Base-by-base conservation (phyloP, 2,888 invertebrate species). In the Seira ritae region DNA sequence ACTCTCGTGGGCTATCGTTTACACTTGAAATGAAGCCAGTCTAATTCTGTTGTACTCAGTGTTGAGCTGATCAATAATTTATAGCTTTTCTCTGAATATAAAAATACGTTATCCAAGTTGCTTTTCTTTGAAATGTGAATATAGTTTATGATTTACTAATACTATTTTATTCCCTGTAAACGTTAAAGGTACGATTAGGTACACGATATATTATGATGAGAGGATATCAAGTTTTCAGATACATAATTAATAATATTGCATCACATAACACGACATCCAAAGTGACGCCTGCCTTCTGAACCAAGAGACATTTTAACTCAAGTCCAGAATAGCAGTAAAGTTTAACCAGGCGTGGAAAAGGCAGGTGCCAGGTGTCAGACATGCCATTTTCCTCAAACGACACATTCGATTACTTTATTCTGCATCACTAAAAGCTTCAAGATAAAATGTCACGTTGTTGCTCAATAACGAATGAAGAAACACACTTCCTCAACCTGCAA, bases 181-280 rank as follows among this genome's bases (percentile, higher is more conserved):
- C 12, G 55, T 55, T 55, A 55, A 17, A 55, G 55, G 55, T 55
- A 55, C 55, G 17, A n/a, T 55, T 55, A 55, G 55, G 55, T 55
- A 55, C 55, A 55, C 55, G 55, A 55, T 8, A 55, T 12, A 12
- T n/a, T n/a, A 55, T 55, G 55, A 55, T 17, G 55, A 55, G 15
- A 55, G 15, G 55, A 55, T n/a, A 55, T 55, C 17, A 55, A 55
- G 3, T 12, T 55, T 55, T 55, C 55, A 55, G 17, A 55, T 55
- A 12, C 55, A 55, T n/a, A 3, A 17, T 55, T 55, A 55, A 8
- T 8, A 31, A 8, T 8, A 31, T 55, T 55, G 55, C 55, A 55
- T 55, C 55, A 55, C 55, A 55, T 55, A 3, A 55, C 15, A 55
- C n/a, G 3, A 55, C 17, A 55, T 31, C 31, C 31, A 2, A 31